These are phyloP conservation scores for Salvelinus fontinalis DNA, from an alignment of 2,113 vertebrate genomes.

Conservation along the genomic window DNA sequence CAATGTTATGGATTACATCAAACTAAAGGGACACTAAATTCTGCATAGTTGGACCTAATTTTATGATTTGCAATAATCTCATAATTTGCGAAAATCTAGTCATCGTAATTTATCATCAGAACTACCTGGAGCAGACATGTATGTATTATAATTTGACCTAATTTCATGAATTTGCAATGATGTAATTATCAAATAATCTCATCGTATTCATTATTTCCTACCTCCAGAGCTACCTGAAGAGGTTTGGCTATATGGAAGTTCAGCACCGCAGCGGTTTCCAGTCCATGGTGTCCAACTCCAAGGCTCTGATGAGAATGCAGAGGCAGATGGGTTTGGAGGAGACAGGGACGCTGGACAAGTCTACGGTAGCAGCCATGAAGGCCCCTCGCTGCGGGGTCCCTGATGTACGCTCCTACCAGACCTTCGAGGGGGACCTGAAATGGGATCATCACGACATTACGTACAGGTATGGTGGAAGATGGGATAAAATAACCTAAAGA, in stretches of 20 bases:
- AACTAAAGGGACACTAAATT: background rate
- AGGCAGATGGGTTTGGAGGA: conserved; percentile 81
- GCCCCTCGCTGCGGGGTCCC: conserved; percentile 91
- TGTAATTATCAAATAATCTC: accelerated
- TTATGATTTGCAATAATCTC: background rate
- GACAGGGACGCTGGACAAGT: conserved; percentile 79
- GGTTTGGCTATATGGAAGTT: conserved; percentile 80
- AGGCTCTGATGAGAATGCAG: conserved; percentile 82
- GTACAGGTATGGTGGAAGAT: conserved; percentile 75
- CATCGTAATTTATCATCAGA: conserved; percentile 62
- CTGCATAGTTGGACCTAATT: too few species aligned
- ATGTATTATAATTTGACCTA: too few species aligned
- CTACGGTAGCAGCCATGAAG: conserved; percentile 81
- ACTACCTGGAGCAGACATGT: conserved; percentile 74
- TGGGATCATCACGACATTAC: conserved; percentile 90
- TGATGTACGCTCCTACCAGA: conserved; percentile 84
- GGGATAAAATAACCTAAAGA: too few species aligned
- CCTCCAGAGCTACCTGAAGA: conserved; percentile 82
- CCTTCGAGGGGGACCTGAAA: conserved; percentile 88
- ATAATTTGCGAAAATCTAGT: background rate
- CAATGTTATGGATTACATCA: too few species aligned
- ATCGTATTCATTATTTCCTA: background rate
- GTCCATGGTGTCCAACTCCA: conserved; percentile 60
- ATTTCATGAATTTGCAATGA: too few species aligned
- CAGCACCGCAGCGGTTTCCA: conserved; percentile 58